These are phyloP conservation scores for Netelia inedita DNA, from an alignment of 2,888 invertebrate species.

Conservation along the genomic window DNA sequence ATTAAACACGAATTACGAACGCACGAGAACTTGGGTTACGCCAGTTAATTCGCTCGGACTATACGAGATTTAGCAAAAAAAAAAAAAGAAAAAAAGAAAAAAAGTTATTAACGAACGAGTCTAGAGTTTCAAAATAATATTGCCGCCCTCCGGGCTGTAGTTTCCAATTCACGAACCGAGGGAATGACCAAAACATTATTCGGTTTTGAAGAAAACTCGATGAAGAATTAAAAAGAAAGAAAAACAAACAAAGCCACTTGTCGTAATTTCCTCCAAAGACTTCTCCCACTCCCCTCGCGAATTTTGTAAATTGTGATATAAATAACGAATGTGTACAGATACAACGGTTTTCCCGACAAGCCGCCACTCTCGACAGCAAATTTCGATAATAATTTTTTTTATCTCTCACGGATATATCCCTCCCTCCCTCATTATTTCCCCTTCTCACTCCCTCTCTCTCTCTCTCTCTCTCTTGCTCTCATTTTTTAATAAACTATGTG, in stretches of 20 bases:
- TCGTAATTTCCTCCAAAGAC: slow-evolving; percentile 45
- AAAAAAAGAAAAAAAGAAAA: slow-evolving; percentile 33
- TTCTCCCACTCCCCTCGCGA: slow-evolving; percentile 66
- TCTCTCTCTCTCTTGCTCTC: slow-evolving; percentile 54
- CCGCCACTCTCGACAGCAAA: slow-evolving; percentile 67
- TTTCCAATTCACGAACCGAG: slow-evolving; percentile 36
- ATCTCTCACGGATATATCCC: slow-evolving; percentile 49
- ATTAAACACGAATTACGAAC: slow-evolving; percentile 37
- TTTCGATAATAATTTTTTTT: slow-evolving; percentile 79
- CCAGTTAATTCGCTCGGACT: slow-evolving; percentile 30
- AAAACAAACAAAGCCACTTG: slow-evolving; percentile 23
- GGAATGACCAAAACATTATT: slow-evolving; percentile 39
- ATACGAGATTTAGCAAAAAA: slow-evolving; percentile 7
- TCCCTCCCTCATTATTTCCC: slow-evolving; percentile 28
- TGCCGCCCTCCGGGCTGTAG: slow-evolving; percentile 7
- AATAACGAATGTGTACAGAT: slow-evolving; percentile 83
- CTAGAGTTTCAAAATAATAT: slow-evolving; percentile 33
- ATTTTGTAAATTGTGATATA: slow-evolving; percentile 85
- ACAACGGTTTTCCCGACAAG: slow-evolving; percentile 71
- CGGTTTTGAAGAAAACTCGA: slow-evolving; percentile 33
- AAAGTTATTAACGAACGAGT: slow-evolving; percentile 21
- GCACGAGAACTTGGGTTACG: slow-evolving; percentile 44
- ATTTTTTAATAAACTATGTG: slow-evolving; percentile 83
- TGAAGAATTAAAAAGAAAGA: slow-evolving; percentile 52
- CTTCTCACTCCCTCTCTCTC: slow-evolving; percentile 42